Evolutionary conservation across 2,113 vertebrate species (phyloP), one percentile per base, ranked within the genome.

Genomic region (Leptodactylus fuscus): DNA sequence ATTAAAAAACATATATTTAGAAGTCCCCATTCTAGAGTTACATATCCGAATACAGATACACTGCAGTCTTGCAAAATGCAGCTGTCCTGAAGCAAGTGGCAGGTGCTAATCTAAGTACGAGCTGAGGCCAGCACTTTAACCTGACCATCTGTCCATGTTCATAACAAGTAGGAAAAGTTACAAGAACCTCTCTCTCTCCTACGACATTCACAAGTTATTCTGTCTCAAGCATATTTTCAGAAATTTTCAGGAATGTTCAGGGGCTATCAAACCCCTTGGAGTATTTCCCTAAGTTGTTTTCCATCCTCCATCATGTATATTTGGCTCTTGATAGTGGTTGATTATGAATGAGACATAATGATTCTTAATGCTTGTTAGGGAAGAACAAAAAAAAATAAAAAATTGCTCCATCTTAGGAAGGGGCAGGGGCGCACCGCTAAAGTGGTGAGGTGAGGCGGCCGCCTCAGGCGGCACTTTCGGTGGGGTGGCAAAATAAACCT

Each of bases 81-180:
- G 92, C 92, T 94, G 94, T 93, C 92, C 84, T 75, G 69, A 76
- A 89, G 85, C 70, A 87, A 89, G 90, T 51, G 79, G 89, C 88
- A 90, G 89, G 89, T 79, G 81, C 91, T 92, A 89, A 92, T 90
- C 89, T 89, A 91, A 93, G 84, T 89, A 91, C 88, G 88, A 92
- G 93, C 93, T 94, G 92, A 94, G 87, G 86, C 87, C 91, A 92
- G 92, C 91, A 51, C 85, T 91, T 94, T 91, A 87, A 86, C 78
- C 76, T 89, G 88, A 88, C 90, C 93, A 95, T 94, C 95, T 96
- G 94, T 90, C 91, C 93, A 93, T 93, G 94, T 92, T 92, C 87
- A 80, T 95, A 94, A 95, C 60, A 84, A 80, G 81, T 90, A 87
- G 81, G 88, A 87, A 87, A 88, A 82, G 13, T 81, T 34, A 81